Evolutionary conservation across 2,888 invertebrate species (phyloP).

Genomic region (Heliconius sara): DNA sequence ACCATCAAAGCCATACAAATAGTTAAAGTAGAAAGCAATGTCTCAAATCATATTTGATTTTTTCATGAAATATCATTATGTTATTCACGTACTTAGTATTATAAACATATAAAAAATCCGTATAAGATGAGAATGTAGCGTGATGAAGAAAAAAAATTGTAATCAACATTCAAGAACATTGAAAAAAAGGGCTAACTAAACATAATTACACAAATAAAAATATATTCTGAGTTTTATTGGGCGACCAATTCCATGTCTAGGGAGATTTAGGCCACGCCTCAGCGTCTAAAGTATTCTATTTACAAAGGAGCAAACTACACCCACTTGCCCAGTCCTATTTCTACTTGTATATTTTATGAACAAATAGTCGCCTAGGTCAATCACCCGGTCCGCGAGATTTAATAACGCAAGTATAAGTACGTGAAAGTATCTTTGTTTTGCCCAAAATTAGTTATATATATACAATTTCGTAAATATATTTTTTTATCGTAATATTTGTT

Average conservation of each 20-base stretch:
- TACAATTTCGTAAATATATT: not conserved
- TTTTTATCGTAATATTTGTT: not conserved
- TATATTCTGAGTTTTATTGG: conserved; percentile 6
- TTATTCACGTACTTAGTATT: not conserved
- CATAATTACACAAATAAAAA: conserved; percentile 18
- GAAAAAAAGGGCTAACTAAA: not conserved
- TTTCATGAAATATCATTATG: too few species aligned
- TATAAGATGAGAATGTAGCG: not conserved
- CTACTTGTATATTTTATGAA: conserved; percentile 32
- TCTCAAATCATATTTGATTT: too few species aligned
- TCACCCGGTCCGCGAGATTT: conserved; percentile 13
- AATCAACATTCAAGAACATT: not conserved
- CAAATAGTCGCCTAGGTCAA: conserved; percentile 21
- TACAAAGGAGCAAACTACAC: conserved; percentile 38
- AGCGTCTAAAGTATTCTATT: conserved; percentile 34
- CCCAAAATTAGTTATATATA: not conserved
- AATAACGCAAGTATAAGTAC: not conserved
- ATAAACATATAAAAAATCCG: not conserved
- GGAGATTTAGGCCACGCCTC: conserved; percentile 32
- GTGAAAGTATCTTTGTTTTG: not conserved
- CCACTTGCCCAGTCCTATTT: conserved; percentile 31
- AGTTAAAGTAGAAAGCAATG: too few species aligned
- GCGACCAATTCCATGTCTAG: conserved; percentile 25
- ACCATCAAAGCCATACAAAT: too few species aligned
- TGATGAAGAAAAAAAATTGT: not conserved